Percentiles rank a stretch among this genome's conserved stretches.
Evolutionary conservation across 2,888 invertebrate genomes (phyloP).

Genomic region (Lasioglossum leucozonium): DNA sequence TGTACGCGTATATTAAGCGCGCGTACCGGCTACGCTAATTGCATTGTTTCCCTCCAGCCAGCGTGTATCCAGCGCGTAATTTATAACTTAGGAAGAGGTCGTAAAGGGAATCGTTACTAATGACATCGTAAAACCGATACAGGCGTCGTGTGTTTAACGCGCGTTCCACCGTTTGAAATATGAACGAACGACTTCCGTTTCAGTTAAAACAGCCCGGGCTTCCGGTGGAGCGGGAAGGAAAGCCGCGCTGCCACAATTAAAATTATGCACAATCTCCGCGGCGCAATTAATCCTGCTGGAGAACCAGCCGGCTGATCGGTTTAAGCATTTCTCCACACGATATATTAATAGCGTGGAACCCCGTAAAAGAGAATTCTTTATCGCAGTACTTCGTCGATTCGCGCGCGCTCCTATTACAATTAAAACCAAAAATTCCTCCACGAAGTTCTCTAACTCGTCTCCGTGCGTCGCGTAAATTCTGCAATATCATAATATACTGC

Average conservation of each 20-base stretch:
- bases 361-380: not conserved
- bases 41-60: constrained; percentile 62
- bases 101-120: constrained; percentile 73
- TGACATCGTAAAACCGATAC: constrained; percentile 70
- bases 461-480: not conserved
- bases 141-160: constrained; percentile 52
- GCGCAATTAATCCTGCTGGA: constrained; percentile 19
- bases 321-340: not conserved
- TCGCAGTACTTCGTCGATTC: not conserved
- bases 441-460: not conserved
- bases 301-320: not conserved
- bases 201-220: constrained; percentile 33
- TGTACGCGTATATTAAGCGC: constrained; percentile 46
- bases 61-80: constrained; percentile 61
- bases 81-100: constrained; percentile 71
- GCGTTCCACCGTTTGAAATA: constrained; percentile 56
- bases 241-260: constrained; percentile 40
- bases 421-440: not conserved
- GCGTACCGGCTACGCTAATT: constrained; percentile 68
- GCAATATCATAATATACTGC: too few species aligned
- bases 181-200: constrained; percentile 37
- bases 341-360: not conserved
- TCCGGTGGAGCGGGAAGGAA: not conserved
- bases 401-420: too few species aligned
- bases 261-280: constrained; percentile 40